A percentile compares a stretch with the other conserved stretches of the same genome.
Conservation (phyloP, 2,888 invertebrate species). For the Priocnemis perturbator region DNA sequence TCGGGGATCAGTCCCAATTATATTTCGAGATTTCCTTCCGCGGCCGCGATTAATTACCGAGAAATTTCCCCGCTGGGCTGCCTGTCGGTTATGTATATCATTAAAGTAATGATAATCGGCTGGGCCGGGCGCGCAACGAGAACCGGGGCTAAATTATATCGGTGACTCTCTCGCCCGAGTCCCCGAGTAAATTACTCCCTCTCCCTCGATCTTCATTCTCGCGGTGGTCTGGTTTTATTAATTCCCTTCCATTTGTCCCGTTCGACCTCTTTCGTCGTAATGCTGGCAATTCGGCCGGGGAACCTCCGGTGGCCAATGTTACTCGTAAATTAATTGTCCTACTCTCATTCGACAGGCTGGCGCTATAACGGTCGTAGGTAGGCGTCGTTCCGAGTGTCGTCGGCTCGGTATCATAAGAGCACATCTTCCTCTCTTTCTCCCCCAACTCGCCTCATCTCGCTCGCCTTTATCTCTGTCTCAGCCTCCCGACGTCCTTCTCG, state of each 20-base stretch:
- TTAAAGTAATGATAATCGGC: too few species aligned
- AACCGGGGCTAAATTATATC: too few species aligned
- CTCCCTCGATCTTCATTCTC: conserved; percentile 13
- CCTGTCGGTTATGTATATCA: too few species aligned
- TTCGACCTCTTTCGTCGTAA: conserved; percentile 19
- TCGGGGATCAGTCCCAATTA: too few species aligned
- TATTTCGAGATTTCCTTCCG: too few species aligned
- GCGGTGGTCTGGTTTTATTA: conserved; percentile 9
- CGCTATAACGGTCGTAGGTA: conserved; percentile 58
- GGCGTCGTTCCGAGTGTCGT: conserved; percentile 67
- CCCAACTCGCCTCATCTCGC: conserved; percentile 13
- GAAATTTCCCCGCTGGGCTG: too few species aligned
- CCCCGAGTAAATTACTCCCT: background rate
- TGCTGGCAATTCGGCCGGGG: conserved; percentile 7
- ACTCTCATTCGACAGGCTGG: conserved; percentile 32
- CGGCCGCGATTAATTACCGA: too few species aligned
- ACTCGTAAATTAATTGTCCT: conserved; percentile 47
- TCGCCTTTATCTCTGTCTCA: conserved; percentile 15
- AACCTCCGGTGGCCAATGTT: conserved; percentile 13
- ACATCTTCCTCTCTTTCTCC: conserved; percentile 53
- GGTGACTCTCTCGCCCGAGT: background rate
- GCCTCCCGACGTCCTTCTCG: background rate
- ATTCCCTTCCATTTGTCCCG: conserved; percentile 9
- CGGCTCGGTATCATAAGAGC: conserved; percentile 61
- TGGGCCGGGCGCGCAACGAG: too few species aligned